These are phyloP conservation scores for Leptinotarsa undecemlineata DNA, from an alignment of 1,140 invertebrate genomes.

Conservation along the genomic window DNA sequence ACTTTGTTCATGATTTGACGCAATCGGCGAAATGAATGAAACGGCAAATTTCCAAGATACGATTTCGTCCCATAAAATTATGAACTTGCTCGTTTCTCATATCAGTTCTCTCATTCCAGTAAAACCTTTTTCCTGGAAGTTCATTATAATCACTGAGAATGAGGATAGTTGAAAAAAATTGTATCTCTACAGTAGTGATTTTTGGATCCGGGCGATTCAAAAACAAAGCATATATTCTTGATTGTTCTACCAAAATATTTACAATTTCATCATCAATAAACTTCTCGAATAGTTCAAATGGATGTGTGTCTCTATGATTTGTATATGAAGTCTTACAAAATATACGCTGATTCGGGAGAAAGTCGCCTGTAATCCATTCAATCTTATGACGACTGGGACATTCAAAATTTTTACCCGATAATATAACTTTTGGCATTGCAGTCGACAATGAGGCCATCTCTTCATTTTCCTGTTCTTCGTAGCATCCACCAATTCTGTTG, in stretches of 20 bases:
- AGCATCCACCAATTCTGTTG: neutral
- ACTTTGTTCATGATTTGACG: neutral
- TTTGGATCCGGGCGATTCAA: neutral
- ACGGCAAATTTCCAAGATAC: neutral
- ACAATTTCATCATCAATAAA: neutral
- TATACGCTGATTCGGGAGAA: constrained; percentile 6
- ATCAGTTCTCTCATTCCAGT: neutral
- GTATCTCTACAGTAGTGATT: neutral
- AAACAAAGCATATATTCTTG: neutral
- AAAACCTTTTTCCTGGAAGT: neutral
- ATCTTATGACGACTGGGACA: constrained; percentile 14
- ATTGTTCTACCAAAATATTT: neutral
- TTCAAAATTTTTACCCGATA: constrained; percentile 13
- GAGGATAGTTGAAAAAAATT: neutral
- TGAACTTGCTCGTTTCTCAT: neutral
- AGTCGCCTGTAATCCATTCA: constrained; percentile 23
- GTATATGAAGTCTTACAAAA: constrained; percentile 5
- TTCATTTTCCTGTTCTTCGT: neutral
- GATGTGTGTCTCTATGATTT: constrained; percentile 16
- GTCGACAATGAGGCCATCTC: neutral
- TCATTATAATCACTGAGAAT: neutral
- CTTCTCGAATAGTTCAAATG: neutral
- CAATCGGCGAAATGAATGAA: neutral
- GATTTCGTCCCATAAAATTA: neutral
- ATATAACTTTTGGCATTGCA: constrained; percentile 9